A percentile compares a stretch with the other conserved stretches of the same genome.
These are phyloP conservation scores for pig (Sus scrofa) DNA, from an alignment of 2,113 vertebrate genomes.

Conservation along the genomic window DNA sequence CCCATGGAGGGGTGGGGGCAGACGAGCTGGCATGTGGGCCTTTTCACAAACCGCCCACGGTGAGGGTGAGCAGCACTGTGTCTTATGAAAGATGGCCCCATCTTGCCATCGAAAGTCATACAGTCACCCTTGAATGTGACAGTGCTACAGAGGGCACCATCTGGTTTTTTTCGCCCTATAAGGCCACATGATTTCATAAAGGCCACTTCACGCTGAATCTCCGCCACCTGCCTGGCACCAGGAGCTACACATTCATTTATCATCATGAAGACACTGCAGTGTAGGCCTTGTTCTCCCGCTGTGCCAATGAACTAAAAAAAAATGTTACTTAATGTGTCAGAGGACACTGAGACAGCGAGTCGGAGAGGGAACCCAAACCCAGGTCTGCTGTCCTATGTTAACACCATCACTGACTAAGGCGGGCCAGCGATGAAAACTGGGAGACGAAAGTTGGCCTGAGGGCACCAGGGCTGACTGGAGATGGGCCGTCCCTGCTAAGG, in stretches of 20 bases:
- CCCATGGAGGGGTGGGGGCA: background rate
- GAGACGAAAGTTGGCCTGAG: background rate
- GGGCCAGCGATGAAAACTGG: background rate
- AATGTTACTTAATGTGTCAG: background rate
- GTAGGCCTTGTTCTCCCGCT: background rate
- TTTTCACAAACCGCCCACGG: background rate
- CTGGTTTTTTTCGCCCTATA: background rate
- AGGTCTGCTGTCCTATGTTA: background rate
- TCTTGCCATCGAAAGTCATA: background rate
- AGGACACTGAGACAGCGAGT: background rate
- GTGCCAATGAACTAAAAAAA: background rate
- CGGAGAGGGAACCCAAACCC: background rate
- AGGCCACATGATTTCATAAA: background rate
- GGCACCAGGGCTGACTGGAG: background rate
- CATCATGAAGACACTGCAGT: rapidly evolving
- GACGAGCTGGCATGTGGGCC: background rate
- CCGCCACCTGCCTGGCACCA: rapidly evolving
- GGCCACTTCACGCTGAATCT: background rate
- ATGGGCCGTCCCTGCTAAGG: rapidly evolving
- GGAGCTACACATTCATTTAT: background rate
- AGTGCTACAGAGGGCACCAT: background rate
- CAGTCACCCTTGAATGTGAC: background rate
- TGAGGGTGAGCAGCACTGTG: background rate
- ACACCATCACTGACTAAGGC: background rate
- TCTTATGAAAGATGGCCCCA: background rate